Percentiles rank a stretch among this genome's conserved stretches.
Evolutionary conservation across 1,140 invertebrate species (phyloP).

Genomic region (Danaus melanippus): DNA sequence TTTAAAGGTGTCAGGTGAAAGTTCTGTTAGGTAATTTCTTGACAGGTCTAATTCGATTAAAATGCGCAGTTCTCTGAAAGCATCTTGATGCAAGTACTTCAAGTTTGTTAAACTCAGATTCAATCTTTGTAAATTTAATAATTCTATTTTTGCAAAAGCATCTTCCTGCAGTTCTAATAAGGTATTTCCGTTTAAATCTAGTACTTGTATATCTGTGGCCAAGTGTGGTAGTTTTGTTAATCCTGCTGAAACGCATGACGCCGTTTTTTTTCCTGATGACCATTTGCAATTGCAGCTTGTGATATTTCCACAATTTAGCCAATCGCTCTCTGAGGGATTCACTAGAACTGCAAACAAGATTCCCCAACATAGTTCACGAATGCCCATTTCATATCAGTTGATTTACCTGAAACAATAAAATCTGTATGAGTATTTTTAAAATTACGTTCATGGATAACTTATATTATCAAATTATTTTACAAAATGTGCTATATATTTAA

Average conservation of each 20-base stretch:
- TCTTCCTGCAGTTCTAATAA: slow-evolving; percentile 81
- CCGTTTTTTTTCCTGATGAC: slow-evolving; percentile 90
- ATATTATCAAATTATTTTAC: too few relatives aligned
- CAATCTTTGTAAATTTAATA: slow-evolving; percentile 88
- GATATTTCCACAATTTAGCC: slow-evolving; percentile 81
- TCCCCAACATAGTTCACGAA: slow-evolving; percentile 40
- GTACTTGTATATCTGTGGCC: slow-evolving; percentile 86
- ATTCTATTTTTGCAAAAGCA: slow-evolving; percentile 82
- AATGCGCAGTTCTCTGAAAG: slow-evolving; percentile 88
- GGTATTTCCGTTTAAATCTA: slow-evolving; percentile 85
- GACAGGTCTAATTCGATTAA: slow-evolving; percentile 89
- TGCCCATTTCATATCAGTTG: slow-evolving; percentile 58
- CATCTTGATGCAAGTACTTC: slow-evolving; percentile 81
- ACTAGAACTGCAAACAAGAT: slow-evolving; percentile 45
- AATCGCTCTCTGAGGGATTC: slow-evolving; percentile 73
- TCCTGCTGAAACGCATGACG: slow-evolving; percentile 82
- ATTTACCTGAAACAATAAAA: slow-evolving; percentile 49
- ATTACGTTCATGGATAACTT: too few relatives aligned
- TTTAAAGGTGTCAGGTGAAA: slow-evolving; percentile 82
- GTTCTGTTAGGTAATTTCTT: slow-evolving; percentile 78
- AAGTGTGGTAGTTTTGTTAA: slow-evolving; percentile 81
- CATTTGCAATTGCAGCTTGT: slow-evolving; percentile 88
- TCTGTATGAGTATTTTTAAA: too few relatives aligned
- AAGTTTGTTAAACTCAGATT: slow-evolving; percentile 83
- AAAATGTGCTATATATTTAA: too few relatives aligned